These are phyloP conservation scores for Plectrocnemia conspersa DNA, from an alignment of 1,140 invertebrate species.

Conservation along the genomic window DNA sequence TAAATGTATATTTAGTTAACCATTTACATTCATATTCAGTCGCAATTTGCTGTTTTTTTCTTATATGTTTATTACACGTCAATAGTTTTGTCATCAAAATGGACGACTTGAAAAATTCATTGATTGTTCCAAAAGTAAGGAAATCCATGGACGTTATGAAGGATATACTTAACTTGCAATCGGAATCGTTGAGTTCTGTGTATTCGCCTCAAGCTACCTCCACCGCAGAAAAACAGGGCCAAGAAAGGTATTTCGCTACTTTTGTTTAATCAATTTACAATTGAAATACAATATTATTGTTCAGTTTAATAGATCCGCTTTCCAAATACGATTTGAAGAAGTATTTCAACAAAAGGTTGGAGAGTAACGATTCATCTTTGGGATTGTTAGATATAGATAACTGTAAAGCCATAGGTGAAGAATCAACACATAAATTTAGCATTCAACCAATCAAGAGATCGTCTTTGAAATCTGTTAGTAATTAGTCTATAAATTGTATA, in stretches of 20 bases:
- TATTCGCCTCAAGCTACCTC: constrained; percentile 25
- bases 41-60: no score
- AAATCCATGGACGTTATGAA: neutral
- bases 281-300: neutral
- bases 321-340: constrained; percentile 6
- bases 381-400: constrained; percentile 31
- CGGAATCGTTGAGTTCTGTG: neutral
- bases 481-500: constrained; percentile 4
- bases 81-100: no score
- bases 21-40: no score
- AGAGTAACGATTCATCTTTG: constrained; percentile 29
- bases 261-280: neutral
- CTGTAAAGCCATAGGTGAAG: constrained; percentile 14
- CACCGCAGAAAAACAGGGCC: constrained; percentile 24
- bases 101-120: no score
- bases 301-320: constrained; percentile 24
- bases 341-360: neutral
- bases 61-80: no score
- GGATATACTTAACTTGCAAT: neutral
- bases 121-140: neutral
- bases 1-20: no score
- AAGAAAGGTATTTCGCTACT: constrained; percentile 21
- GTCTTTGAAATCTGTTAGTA: neutral
- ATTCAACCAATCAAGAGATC: neutral
- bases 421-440: no score